Evolutionary conservation across 2,888 invertebrate species (phyloP).

Genomic region (Plagiodera versicolora): DNA sequence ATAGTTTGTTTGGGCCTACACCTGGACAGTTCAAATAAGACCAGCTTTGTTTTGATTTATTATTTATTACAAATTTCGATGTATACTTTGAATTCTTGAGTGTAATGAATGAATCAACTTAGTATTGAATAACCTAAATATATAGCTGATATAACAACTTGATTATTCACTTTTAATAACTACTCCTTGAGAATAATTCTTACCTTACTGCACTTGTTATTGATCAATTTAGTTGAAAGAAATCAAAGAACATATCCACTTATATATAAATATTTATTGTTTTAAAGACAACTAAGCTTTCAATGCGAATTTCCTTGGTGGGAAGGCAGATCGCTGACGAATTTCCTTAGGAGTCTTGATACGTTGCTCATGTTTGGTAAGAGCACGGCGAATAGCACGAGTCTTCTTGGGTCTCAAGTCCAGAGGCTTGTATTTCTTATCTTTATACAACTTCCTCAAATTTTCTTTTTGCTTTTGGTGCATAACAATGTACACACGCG

Average conservation of each 20-base stretch:
- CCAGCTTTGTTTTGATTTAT: background rate
- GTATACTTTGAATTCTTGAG: no score
- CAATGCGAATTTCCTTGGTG: slow-evolving; percentile 90
- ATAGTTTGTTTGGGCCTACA: slow-evolving; percentile 80
- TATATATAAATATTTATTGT: slow-evolving; percentile 6
- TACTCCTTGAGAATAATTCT: no score
- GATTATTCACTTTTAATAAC: no score
- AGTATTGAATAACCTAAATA: no score
- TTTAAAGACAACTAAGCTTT: slow-evolving; percentile 75
- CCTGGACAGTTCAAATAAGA: slow-evolving; percentile 80
- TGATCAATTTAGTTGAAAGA: no score
- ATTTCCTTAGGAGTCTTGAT: slow-evolving; percentile 89
- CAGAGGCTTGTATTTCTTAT: slow-evolving; percentile 95
- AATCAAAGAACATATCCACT: background rate
- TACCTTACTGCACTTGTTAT: no score
- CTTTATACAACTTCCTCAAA: slow-evolving; percentile 90
- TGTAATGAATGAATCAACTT: no score
- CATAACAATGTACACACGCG: slow-evolving; percentile 97
- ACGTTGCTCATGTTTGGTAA: slow-evolving; percentile 83
- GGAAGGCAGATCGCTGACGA: slow-evolving; percentile 84
- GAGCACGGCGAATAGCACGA: slow-evolving; percentile 88
- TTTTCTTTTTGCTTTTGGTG: slow-evolving; percentile 99
- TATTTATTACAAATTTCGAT: no score
- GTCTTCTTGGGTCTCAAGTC: slow-evolving; percentile 98
- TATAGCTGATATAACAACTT: no score